phyloP scores from a whole-genome alignment of 2,113 vertebrate genomes.

The Esox niger region DNA sequence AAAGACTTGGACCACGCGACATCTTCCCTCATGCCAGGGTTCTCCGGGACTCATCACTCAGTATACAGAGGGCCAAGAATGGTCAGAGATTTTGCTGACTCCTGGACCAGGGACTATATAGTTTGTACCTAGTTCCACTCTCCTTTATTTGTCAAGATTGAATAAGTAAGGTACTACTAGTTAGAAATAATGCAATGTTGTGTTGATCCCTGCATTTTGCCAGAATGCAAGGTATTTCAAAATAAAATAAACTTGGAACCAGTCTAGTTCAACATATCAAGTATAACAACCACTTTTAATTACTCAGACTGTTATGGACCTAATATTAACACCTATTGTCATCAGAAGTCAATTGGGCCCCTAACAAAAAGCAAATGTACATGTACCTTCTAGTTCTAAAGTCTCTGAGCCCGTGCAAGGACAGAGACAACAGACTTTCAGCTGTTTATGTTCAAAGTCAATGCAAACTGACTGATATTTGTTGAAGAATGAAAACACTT shows the following conservation, averaged over 20 bases:
- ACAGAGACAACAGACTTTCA: neutral
- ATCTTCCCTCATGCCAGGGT: constrained; percentile 15
- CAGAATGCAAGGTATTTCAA: too few relatives aligned
- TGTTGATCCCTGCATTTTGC: too few relatives aligned
- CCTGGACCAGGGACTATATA: too few relatives aligned
- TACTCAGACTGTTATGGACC: neutral
- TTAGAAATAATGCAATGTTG: too few relatives aligned
- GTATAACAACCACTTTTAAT: neutral
- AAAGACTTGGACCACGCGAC: constrained; percentile 13
- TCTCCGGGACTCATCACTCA: constrained; percentile 17
- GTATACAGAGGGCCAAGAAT: neutral
- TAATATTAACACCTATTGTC: neutral
- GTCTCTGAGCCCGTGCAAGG: neutral
- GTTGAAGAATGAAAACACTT: neutral
- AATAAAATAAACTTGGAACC: too few relatives aligned
- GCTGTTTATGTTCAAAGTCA: constrained; percentile 1
- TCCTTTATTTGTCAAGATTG: too few relatives aligned
- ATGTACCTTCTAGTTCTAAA: neutral
- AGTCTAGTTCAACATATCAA: neutral
- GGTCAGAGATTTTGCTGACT: neutral
- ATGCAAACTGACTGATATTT: neutral
- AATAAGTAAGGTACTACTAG: too few relatives aligned
- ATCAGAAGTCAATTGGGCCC: neutral
- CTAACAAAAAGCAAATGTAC: neutral
- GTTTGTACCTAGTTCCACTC: too few relatives aligned